A percentile compares a stretch with the other conserved stretches of the same genome.
Conservation (phyloP, 2,797 vertebrate species). For the Falco novaeseelandiae region DNA sequence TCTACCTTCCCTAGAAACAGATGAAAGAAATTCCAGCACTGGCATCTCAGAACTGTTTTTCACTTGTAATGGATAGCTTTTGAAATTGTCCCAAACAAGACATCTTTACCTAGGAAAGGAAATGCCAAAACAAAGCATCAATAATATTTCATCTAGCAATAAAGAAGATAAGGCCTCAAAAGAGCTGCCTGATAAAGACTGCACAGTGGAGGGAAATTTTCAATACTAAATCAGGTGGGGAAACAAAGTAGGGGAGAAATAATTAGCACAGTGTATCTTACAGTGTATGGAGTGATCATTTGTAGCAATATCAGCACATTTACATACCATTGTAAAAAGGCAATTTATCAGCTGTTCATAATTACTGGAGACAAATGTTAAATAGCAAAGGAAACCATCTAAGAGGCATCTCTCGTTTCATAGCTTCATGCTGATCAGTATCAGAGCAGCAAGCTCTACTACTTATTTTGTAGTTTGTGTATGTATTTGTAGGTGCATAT, state of each 20-base stretch:
- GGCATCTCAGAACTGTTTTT: neutral
- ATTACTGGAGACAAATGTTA: neutral
- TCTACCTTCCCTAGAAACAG: neutral
- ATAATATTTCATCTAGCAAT: constrained; percentile 1
- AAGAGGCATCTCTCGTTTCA: neutral
- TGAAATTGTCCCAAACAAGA: constrained; percentile 18
- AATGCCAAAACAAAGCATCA: constrained; percentile 22
- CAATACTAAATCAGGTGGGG: neutral
- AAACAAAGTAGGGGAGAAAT: neutral
- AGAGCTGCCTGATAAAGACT: neutral
- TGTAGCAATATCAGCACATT: neutral
- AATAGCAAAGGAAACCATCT: neutral
- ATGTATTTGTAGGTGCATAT: neutral
- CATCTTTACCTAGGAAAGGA: neutral
- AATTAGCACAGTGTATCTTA: neutral
- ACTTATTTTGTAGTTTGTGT: neutral
- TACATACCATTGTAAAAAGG: neutral
- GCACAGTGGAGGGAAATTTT: neutral
- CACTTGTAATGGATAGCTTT: neutral
- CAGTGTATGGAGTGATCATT: neutral
- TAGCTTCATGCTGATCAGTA: neutral
- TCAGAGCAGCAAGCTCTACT: neutral
- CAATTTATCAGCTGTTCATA: neutral
- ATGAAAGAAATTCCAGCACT: neutral
- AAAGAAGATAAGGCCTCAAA: neutral